Percentiles rank a stretch among this genome's conserved stretches.
Conservation (phyloP, 2,888 invertebrate species). For the Polydrusus cervinus region DNA sequence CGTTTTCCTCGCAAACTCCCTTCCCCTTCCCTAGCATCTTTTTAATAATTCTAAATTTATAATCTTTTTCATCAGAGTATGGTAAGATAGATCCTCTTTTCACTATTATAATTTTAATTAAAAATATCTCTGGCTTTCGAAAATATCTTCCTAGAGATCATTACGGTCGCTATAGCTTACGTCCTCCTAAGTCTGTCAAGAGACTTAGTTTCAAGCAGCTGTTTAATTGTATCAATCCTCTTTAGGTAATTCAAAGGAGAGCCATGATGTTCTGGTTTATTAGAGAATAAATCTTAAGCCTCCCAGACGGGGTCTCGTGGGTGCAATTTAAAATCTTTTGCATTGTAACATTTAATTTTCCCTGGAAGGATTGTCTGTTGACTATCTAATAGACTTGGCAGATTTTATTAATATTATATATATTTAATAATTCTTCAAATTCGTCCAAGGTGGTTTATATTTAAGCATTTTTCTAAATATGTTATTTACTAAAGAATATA, state of each 20-base stretch:
- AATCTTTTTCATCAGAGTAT: too few relatives aligned
- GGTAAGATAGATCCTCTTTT: too few relatives aligned
- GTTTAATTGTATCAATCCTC: conserved; percentile 68
- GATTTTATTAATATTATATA: conserved; percentile 20
- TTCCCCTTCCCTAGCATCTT: too few relatives aligned
- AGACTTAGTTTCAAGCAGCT: conserved; percentile 41
- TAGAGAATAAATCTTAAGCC: conserved; percentile 64
- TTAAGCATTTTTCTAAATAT: too few relatives aligned
- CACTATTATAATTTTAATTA: too few relatives aligned
- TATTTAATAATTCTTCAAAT: too few relatives aligned
- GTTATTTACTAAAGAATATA: too few relatives aligned
- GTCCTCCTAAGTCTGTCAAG: conserved; percentile 8
- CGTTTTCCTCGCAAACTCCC: too few relatives aligned
- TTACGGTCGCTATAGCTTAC: not conserved
- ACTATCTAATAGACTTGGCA: not conserved
- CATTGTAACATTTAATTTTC: conserved; percentile 17
- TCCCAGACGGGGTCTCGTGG: conserved; percentile 1
- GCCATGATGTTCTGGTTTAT: conserved; percentile 63
- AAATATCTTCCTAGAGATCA: not conserved
- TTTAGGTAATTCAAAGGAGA: conserved; percentile 65
- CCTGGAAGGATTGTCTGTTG: conserved; percentile 3
- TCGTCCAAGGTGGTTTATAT: too few relatives aligned
- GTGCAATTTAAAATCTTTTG: conserved; percentile 17
- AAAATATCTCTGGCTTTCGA: not conserved
- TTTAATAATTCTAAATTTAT: too few relatives aligned